Base-by-base conservation (phyloP, 1,140 invertebrate genomes). In the Pseudomyrmex cubaensis region DNA sequence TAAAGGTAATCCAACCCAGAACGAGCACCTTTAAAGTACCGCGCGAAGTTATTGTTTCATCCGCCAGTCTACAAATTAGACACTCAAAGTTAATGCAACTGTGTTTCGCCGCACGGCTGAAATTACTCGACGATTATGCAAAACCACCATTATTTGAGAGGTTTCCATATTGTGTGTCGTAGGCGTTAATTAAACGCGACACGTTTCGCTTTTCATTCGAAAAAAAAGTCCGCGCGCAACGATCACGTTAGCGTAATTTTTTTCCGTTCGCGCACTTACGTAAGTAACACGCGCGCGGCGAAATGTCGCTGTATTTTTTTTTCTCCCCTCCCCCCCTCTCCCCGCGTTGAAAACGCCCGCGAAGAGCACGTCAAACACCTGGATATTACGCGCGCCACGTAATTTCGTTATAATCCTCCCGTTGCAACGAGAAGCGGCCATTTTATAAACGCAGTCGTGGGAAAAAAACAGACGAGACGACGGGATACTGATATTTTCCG, bases 401-500 rank as follows among this genome's bases (percentile, higher is more conserved):
- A 59, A 72, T 20, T 61, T 72, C 13, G 0, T 61, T 44, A 17
- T 72, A 72, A 72, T 72, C 20, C 35, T 4, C 35, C 66, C 54
- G 8, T 57, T 25, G 35, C 59, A 78, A 78, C 35, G 35, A 35
- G 52, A 78, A 70, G 20, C 66, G 54, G 52, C 20, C 17, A 35
- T 70, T 78, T 70, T 22, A 25, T 54, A 46, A 20, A 64, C 46
- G 59, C 12, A 10, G 12, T 25, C 2, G 48, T 10, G 7, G 25
- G 15, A 1, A n/a, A 2, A 25, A 1, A 15, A 56, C 70, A 80
- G 59, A 48, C 22, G 25, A 50, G 8, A 15, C 44, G 17, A 10
- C 35, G 54, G 13, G 15, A 48, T 61, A 46, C 13, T 17, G 52
- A 80, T 72, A 80, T 80, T 59, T 70, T 61, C 44, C 76, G 64